Base-by-base conservation (phyloP, 2,113 vertebrate species). In the Polypterus senegalus region DNA sequence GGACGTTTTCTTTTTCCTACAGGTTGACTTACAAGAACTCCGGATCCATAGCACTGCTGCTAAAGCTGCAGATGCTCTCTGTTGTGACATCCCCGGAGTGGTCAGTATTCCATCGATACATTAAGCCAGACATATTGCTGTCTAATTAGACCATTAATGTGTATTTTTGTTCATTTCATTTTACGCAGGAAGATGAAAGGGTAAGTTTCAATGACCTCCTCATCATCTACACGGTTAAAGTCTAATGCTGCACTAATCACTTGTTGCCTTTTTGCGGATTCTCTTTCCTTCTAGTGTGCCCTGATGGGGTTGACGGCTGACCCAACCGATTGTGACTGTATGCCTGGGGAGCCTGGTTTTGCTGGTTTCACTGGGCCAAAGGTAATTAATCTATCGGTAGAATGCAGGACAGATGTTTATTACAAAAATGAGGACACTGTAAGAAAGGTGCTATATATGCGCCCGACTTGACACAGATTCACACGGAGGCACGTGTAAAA, bases 351-450 rank as follows among this genome's bases (percentile, higher is more conserved):
- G 60, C 77, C 80, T 0, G 84, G 79, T 45, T 84, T 79, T 27
- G 75, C 74, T 47, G 79, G 81, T 11, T 83, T 74, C 2, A 74
- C 75, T 2, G 77, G 85, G 51, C 77, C 82, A 2, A 87, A 88
- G 80, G 83, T 81, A 72, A 72, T 61, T 9, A 43, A 27, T 27
- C 27, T 27, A 27, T 27, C 27, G 27, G 27, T 27, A 27, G 27
- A 27, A 27, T 27, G 27, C 27, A 27, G 27, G 27, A 27, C 27
- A 27, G 27, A 27, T 27, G 27, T 27, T 27, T 27, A 27, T 27
- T 27, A 27, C 27, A 27, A 27, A 27, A 27, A 27, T 27, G 1
- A 27, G 27, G 27, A 27, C 27, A 27, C 27, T 27, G 27, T 27
- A 27, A 27, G 27, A 27, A 27, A 27, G 27, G 27, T 27, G 27